Evolutionary conservation across 2,113 vertebrate species (phyloP).

Genomic region (Dasyprocta punctata): DNA sequence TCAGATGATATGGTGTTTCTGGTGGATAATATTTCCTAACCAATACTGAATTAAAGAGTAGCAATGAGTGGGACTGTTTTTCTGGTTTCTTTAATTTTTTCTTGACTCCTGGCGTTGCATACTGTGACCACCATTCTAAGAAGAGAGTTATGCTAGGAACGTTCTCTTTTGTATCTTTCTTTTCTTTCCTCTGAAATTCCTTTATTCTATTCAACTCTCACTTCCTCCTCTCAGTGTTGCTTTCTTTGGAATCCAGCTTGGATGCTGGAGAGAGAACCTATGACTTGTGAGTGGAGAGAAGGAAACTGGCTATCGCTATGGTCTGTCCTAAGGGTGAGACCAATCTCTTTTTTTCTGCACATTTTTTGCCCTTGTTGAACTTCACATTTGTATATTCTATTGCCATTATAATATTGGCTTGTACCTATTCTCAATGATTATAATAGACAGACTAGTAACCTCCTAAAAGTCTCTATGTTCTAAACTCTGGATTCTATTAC

Average conservation of each 20-base stretch:
- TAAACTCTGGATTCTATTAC: background rate
- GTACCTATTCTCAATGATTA: background rate
- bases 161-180: background rate
- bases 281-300: background rate
- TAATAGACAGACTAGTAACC: background rate
- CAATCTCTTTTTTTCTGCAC: background rate
- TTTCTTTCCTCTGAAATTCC: background rate
- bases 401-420: background rate
- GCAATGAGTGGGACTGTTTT: background rate
- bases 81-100: background rate
- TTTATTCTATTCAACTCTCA: background rate
- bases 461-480: background rate
- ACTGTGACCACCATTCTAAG: background rate
- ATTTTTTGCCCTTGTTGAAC: background rate
- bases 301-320: background rate
- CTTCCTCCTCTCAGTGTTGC: background rate
- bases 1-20: background rate
- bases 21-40: background rate
- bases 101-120: background rate
- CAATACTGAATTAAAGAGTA: background rate
- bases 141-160: background rate
- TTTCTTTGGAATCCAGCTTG: background rate
- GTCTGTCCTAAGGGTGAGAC: background rate
- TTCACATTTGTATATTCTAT: background rate
- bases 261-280: background rate